Base-by-base conservation (phyloP, 2,113 vertebrate genomes). In the Ctenomys sociabilis region DNA sequence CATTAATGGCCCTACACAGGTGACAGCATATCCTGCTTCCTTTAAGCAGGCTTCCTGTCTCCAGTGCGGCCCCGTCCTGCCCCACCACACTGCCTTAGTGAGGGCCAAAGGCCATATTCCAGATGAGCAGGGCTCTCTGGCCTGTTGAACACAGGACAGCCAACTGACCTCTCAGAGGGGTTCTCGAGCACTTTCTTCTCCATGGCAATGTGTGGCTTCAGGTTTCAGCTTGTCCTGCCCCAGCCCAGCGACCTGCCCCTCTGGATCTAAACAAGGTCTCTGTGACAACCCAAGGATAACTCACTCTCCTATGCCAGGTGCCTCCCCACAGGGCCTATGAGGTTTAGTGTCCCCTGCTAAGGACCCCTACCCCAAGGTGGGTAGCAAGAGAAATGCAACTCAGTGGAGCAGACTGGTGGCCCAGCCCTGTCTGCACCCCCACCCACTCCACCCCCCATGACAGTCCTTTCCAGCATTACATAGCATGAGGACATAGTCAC, bases 391-490 rank as follows among this genome's bases (percentile, higher is more conserved):
- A 32, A 19, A 3, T 0, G 49, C 2, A 49, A 0, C 72, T 45
- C 4, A 16, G 57, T 17, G 68, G 40, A 32, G 88, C 32, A 32
- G 9, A 82, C 70, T 19, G 16, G 22, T 19, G 52, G 80, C 17
- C 57, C 26, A 28, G 40, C 63, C 82, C n/a, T 32, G 0, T 32
- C 54, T 61, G 32, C 17, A 2, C 45, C 63, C 45, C 80, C 17
- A 1, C 0, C 19, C n/a, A 32, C 52, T 28, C 2, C 2, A 14
- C 10, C 14, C 12, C 35, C 21, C 0, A 32, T n/a, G 66, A n/a
- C 14, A 70, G 32, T 70, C 66, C 43, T 63, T 45, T 63, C 45
- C 43, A 26, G 35, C 19, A 45, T 17, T 7, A 5, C 21, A 0
- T 26, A 9, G 9, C 24, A 0, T 6, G 40, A 83, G 54, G 19